Base-by-base conservation (phyloP, 2,113 vertebrate species). In the Thamnophis sirtalis region DNA sequence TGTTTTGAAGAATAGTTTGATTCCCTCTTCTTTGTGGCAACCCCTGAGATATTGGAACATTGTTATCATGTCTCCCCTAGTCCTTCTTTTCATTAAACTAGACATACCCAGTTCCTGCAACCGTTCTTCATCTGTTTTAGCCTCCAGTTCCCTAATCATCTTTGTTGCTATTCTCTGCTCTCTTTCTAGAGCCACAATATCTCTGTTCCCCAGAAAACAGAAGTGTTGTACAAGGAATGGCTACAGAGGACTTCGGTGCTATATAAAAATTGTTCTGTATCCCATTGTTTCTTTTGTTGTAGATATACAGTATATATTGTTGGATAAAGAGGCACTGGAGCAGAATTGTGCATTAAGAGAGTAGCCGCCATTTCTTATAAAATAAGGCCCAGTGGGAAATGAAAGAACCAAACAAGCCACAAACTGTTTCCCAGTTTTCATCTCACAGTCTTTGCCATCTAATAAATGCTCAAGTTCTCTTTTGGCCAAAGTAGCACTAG, bases 401-500 rank as follows among this genome's bases (percentile, higher is more conserved):
- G 4, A 89, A 94, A 92, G 22, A 92, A 92, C 91, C 95, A 95
- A 95, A 95, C 96, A 93, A 95, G 88, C 68, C 94, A 7, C 87
- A 93, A 68, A 68, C 93, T 94, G 92, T 90, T 94, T 95, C 58
- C 87, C 56, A 92, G 92, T 96, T 96, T 95, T 92, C 92, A 92
- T 92, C 58, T 86, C 86, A 84, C 63, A 90, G 68, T 51, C 91
- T 96, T 94, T 96, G 93, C 94, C 49, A 73, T 90, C 93, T 96
- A 96, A 96, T 96, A 93, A 93, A 96, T 90, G 93, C 92, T 93
- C 94, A 91, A 94, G 94, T 94, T 90, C 89, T 87, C 89, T 87
- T 51, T 95, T 94, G 94, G 95, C 95, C 94, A 94, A 91, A 94
- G 89, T 94, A 95, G 95, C 95, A 95, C 92, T 93, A 94, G 94